Evolutionary conservation across 2,797 vertebrate genomes (phyloP), one percentile per base, ranked within the genome.

Genomic region (Hoplostethus mediterraneus): DNA sequence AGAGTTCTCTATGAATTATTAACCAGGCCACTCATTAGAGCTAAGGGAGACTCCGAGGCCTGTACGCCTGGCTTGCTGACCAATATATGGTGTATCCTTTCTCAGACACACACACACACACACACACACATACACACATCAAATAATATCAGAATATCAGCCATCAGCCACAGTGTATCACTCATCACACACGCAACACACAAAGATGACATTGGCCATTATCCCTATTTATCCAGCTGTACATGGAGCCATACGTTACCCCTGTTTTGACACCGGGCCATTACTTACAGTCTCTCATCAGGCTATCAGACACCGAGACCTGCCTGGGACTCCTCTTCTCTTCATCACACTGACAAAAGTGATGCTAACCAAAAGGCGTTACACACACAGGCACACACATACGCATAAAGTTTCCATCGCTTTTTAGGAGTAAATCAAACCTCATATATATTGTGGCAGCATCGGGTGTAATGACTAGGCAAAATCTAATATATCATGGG

Each of bases 151-250:
- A 28, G 28, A 28, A 28, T 28, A 28, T 28, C 28, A 28, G 28
- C 28, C 28, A 28, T 28, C 69, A n/a, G 40, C 60, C 45, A 79
- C 66, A 86, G 47, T 77, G 54, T 21, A 71, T 88, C 80, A 75
- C 53, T 5, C 63, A 54, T 75, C 66, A 65, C 53, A 60, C 48
- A 31, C 9, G 57, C 64, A 56, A 21, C 71, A 67, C 68, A 66
- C 36, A 70, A 16, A 57, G 21, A 76, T 63, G 71, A 75, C 54
- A 58, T 75, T 63, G 51, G 48, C 65, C 87, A 82, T 84, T 75
- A 59, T 57, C 81, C 81, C 45, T 91, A 85, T 94, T 93, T 94
- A 91, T 90, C 88, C 66, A 90, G 81, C 73, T 93, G 82, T 78
- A 77, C 65, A 80, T 79, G 47, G 65, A 69, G 87, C 73, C 86